Percentiles rank a stretch among this genome's conserved stretches.
These are phyloP conservation scores for Pristionchus mayeri DNA, from an alignment of 2,888 invertebrate genomes.

Conservation along the genomic window DNA sequence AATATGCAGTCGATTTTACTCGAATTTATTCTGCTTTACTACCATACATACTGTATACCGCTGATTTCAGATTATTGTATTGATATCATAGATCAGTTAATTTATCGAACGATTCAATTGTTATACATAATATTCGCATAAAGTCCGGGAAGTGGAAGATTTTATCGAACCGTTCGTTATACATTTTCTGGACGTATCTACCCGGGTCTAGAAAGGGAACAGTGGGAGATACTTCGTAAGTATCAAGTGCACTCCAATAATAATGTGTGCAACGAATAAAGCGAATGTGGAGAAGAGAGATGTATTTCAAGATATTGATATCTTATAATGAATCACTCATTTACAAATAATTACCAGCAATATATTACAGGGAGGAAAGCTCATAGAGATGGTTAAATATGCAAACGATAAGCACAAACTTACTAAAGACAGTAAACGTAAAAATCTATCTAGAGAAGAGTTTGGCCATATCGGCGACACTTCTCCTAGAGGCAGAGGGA, in stretches of 20 bases:
- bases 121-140: constrained; percentile 47
- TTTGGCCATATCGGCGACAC: constrained; percentile 69
- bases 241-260: background rate
- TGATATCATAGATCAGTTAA: background rate
- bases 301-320: constrained; percentile 32
- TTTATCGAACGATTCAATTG: constrained; percentile 30
- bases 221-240: constrained; percentile 18
- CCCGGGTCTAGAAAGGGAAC: background rate
- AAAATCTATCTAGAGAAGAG: constrained; percentile 54
- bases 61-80: constrained; percentile 7
- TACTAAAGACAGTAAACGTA: background rate
- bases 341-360: constrained; percentile 34
- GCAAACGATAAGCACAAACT: background rate
- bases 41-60: background rate
- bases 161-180: constrained; percentile 21
- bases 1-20: background rate
- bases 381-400: constrained; percentile 28
- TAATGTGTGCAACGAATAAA: constrained; percentile 17
- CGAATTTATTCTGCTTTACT: constrained; percentile 33
- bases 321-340: constrained; percentile 2
- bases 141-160: constrained; percentile 33
- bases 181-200: constrained; percentile 12
- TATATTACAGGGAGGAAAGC: constrained; percentile 32
- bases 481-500: constrained; percentile 50
- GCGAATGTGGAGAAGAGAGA: constrained; percentile 5